phyloP scores from a whole-genome alignment of 2,797 vertebrate genomes.

The Pristis pectinata region DNA sequence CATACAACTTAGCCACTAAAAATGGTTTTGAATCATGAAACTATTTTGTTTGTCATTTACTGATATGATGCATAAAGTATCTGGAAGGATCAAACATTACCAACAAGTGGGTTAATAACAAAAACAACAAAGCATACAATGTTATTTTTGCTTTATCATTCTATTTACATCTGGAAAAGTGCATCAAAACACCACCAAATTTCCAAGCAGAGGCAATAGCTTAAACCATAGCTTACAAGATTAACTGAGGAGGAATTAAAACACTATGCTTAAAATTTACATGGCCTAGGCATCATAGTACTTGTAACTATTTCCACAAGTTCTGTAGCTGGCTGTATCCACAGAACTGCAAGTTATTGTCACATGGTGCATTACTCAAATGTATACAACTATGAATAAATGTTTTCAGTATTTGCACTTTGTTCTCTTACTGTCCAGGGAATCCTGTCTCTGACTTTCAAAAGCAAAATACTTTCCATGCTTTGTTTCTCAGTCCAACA shows the following conservation, averaged over 20 bases:
- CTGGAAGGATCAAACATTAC: neutral
- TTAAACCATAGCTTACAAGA: neutral
- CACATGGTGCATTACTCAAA: neutral
- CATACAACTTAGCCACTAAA: neutral
- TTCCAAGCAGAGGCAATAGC: neutral
- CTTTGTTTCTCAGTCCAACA: neutral
- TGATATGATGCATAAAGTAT: neutral
- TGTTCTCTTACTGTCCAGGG: neutral
- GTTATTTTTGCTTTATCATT: too few species aligned
- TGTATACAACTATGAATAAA: neutral
- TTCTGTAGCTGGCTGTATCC: too few species aligned
- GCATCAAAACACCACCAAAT: neutral
- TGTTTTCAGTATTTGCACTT: neutral
- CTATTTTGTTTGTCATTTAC: neutral
- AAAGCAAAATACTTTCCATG: neutral
- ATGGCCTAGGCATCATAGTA: neutral
- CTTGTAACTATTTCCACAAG: neutral
- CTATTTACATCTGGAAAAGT: too few species aligned
- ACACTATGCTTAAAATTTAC: neutral
- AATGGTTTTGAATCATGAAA: neutral
- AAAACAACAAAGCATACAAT: neutral
- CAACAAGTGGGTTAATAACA: neutral
- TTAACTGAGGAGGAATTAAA: constrained; percentile 5
- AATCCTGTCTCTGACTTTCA: neutral
- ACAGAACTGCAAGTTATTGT: neutral